These are phyloP conservation scores for Heliconius himera DNA, from an alignment of 1,140 invertebrate species.

Conservation along the genomic window DNA sequence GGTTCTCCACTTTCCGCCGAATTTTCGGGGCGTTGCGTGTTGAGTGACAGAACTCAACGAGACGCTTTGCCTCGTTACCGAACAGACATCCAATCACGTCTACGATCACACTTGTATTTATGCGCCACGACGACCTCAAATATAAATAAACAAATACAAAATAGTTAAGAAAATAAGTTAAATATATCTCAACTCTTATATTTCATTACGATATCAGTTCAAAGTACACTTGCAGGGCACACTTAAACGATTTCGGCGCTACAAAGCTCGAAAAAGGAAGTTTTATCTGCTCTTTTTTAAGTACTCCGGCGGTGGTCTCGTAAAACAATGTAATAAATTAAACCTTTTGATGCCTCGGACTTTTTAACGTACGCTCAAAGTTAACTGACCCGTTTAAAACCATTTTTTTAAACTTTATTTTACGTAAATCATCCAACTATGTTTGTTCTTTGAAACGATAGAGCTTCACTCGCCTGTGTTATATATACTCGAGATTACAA, in stretches of 20 bases:
- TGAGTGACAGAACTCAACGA: no score
- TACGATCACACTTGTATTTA: no score
- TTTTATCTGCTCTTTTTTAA: slow-evolving; percentile 14
- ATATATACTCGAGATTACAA: not conserved
- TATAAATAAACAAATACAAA: no score
- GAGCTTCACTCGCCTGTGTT: not conserved
- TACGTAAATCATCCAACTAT: not conserved
- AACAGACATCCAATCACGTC: no score
- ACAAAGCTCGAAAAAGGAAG: not conserved
- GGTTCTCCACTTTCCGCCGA: no score
- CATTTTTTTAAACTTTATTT: not conserved
- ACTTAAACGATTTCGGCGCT: not conserved
- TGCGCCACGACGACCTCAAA: no score
- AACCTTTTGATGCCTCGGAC: not conserved
- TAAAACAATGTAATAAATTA: slow-evolving; percentile 16
- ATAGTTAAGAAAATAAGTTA: no score
- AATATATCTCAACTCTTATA: no score
- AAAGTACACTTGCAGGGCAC: not conserved
- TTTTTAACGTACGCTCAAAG: slow-evolving; percentile 2
- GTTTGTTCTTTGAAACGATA: not conserved
- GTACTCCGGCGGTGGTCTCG: slow-evolving; percentile 6
- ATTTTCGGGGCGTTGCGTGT: no score
- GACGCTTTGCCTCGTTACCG: no score
- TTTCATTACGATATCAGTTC: not conserved
- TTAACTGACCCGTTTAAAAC: slow-evolving; percentile 12